Base-by-base conservation (phyloP, 2,797 vertebrate genomes). In the Somateria mollissima region DNA sequence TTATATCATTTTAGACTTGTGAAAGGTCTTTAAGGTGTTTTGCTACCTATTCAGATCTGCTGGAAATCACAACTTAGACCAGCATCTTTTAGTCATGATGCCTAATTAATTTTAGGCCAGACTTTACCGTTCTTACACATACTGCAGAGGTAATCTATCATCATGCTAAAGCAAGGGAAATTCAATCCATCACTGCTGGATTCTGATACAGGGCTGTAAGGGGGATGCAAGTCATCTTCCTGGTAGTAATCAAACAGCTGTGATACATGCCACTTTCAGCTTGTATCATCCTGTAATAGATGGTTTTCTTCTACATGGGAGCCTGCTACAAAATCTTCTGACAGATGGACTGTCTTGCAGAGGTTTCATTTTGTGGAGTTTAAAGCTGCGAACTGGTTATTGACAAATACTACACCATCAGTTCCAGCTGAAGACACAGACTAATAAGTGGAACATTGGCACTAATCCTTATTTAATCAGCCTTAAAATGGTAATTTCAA, bases 391-490 rank as follows among this genome's bases (percentile, higher is more conserved):
- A 98, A 97, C 97, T 98, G 96, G 97, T 98, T 98, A 98, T 98
- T 98, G 98, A 98, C 97, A 97, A 98, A 98, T 98, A 98, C 97
- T 97, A 93, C 93, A 98, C 98, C 97, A 98, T 98, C 97, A 98
- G 98, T 98, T 98, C 97, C 97, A 98, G 97, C 81, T 98, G 98
- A 98, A 97, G 95, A 97, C 97, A 97, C 97, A 97, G 97, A 97
- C 97, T 98, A 98, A 98, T 98, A 98, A 98, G 98, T 98, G 97
- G 97, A 98, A 98, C 98, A 98, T 98, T 98, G 97, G 96, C 97
- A 97, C 98, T 98, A 98, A 98, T 98, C 97, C 97, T 97, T 97
- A 98, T 98, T 98, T 98, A 98, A 98, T 98, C 98, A 98, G 97
- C 97, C 98, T 98, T 98, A 98, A 98, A 98, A 98, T 98, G 98